These are phyloP conservation scores for Halcyon badia DNA, from an alignment of 2,797 vertebrate species.

Conservation along the genomic window DNA sequence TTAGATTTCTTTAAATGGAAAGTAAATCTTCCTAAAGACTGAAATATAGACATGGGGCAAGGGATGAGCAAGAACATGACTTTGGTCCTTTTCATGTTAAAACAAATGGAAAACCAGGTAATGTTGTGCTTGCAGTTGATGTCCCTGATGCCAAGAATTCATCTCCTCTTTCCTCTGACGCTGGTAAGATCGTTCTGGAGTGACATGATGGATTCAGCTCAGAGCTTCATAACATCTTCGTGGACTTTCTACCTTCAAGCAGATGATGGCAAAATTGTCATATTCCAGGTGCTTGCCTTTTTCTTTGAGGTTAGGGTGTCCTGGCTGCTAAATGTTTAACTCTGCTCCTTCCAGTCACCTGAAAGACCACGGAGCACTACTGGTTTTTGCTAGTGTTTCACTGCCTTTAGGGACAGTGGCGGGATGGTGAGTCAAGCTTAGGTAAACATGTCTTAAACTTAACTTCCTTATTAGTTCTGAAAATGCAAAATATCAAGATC, in stretches of 20 bases:
- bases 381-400: not conserved
- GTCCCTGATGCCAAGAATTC: constrained; percentile 95
- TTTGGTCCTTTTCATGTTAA: not conserved
- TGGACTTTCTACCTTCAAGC: constrained; percentile 99
- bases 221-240: constrained; percentile 93
- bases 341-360: not conserved
- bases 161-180: constrained; percentile 92
- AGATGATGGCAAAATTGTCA: constrained; percentile 95
- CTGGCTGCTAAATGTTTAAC: not conserved
- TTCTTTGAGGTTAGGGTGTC: not conserved
- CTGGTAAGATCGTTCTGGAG: constrained; percentile 94
- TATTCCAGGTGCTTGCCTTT: constrained; percentile 90
- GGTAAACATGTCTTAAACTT: not conserved
- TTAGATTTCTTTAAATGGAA: not conserved
- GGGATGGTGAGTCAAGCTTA: not conserved
- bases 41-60: not conserved
- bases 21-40: not conserved
- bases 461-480: constrained; percentile 17
- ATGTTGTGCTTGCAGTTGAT: constrained; percentile 85
- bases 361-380: not conserved
- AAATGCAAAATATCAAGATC: not conserved
- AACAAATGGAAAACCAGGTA: not conserved
- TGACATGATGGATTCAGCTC: constrained; percentile 94
- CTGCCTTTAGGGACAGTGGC: not conserved
- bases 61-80: not conserved